Evolutionary conservation across 2,888 invertebrate species (phyloP).

Genomic region (Athalia cordata): DNA sequence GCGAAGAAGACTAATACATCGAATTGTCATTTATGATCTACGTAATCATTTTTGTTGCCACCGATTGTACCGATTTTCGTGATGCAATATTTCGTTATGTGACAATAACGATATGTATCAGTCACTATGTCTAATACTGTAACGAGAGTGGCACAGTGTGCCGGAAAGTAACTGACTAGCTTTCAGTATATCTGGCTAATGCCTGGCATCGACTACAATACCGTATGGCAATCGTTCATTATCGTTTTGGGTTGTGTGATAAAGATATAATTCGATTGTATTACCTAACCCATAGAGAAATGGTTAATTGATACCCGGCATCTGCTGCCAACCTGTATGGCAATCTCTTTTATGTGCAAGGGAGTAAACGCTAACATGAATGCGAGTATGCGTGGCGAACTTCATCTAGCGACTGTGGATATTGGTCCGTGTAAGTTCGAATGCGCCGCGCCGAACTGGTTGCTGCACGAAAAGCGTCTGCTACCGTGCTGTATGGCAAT

Average conservation of each 20-base stretch:
- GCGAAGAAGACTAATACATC: constrained; percentile 3
- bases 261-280: neutral
- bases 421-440: neutral
- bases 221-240: constrained; percentile 5
- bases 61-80: constrained; percentile 8
- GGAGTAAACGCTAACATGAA: neutral
- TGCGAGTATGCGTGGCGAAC: constrained; percentile 1
- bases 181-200: neutral
- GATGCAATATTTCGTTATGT: neutral
- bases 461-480: constrained; percentile 23
- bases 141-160: constrained; percentile 1
- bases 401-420: neutral
- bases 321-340: constrained; percentile 18
- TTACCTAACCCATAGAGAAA: neutral
- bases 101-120: neutral
- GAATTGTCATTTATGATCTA: constrained; percentile 12
- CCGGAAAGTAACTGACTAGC: neutral
- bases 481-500: constrained; percentile 18
- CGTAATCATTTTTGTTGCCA: neutral
- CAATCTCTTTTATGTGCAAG: neutral
- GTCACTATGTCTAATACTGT: constrained; percentile 1
- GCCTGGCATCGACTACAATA: neutral
- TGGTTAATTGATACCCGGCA: constrained; percentile 12
- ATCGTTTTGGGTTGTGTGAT: constrained; percentile 6
- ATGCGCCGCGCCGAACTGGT: neutral